A percentile compares a stretch with the other conserved stretches of the same genome.
phyloP scores from a whole-genome alignment of 2,888 invertebrate genomes.

The Drosophila demipolita region DNA sequence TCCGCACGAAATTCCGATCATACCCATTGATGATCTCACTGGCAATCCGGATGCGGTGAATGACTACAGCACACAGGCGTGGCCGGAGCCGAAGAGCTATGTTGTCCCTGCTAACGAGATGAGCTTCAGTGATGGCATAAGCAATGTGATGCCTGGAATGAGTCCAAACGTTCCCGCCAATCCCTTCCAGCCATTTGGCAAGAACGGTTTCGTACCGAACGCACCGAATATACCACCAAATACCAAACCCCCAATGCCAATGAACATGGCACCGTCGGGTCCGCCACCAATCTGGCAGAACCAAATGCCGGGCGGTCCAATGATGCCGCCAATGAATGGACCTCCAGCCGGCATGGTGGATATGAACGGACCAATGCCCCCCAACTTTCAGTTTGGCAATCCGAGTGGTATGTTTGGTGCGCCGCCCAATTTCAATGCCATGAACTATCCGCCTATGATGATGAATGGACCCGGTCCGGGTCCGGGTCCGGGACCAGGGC shows the following conservation, averaged over 20 bases:
- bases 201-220: constrained; percentile 48
- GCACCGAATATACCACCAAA: constrained; percentile 35
- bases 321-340: constrained; percentile 34
- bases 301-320: constrained; percentile 59
- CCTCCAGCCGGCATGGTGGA: constrained; percentile 53
- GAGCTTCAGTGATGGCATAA: constrained; percentile 40
- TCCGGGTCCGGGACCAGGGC: constrained; percentile 39
- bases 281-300: constrained; percentile 67
- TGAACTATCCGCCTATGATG: constrained; percentile 74
- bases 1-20: constrained; percentile 91
- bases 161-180: constrained; percentile 53
- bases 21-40: constrained; percentile 95
- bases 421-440: constrained; percentile 60
- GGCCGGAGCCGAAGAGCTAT: constrained; percentile 93
- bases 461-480: constrained; percentile 59
- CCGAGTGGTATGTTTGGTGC: constrained; percentile 60
- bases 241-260: constrained; percentile 40
- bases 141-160: constrained; percentile 32
- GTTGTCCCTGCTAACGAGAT: constrained; percentile 57
- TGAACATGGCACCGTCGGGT: constrained; percentile 47
- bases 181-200: constrained; percentile 81
- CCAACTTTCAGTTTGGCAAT: constrained; percentile 66
- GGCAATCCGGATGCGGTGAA: constrained; percentile 93
- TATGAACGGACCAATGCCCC: constrained; percentile 59
- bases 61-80: constrained; percentile 91